A percentile compares a stretch with the other conserved stretches of the same genome.
Evolutionary conservation across 2,888 invertebrate species (phyloP).

Genomic region (Onthophagus sagittarius): DNA sequence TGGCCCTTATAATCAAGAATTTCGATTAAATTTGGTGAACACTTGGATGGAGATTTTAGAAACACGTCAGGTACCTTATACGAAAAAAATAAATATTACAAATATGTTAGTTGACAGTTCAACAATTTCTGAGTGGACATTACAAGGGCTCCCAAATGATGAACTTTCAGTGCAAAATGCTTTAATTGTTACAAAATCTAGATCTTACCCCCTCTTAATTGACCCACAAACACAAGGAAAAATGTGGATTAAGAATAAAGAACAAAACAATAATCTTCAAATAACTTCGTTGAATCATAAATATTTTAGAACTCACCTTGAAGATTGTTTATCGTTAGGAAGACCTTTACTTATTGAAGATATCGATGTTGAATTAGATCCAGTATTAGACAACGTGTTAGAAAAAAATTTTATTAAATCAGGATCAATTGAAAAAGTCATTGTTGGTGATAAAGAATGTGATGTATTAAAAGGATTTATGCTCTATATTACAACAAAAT

Average conservation of each 20-base stretch:
- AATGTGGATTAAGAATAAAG: conserved; percentile 95
- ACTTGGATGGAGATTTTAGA: conserved; percentile 86
- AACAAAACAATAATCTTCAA: conserved; percentile 83
- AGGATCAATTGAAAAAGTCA: conserved; percentile 91
- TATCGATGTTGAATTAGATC: conserved; percentile 91
- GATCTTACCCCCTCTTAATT: conserved; percentile 88
- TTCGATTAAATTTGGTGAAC: conserved; percentile 75
- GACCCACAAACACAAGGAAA: conserved; percentile 98
- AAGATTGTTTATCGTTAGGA: conserved; percentile 54
- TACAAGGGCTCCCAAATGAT: conserved; percentile 94
- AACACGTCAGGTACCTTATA: conserved; percentile 76
- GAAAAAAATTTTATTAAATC: conserved; percentile 98
- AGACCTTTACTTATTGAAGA: conserved; percentile 91
- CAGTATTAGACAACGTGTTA: conserved; percentile 92
- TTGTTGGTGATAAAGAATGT: conserved; percentile 94
- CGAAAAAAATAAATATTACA: conserved; percentile 79
- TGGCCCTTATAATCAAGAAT: conserved; percentile 97
- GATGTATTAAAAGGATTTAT: conserved; percentile 95
- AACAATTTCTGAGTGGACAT: conserved; percentile 89
- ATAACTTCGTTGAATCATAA: conserved; percentile 94
- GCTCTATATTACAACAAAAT: conserved; percentile 93
- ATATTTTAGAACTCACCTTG: conserved; percentile 65
- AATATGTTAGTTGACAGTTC: conserved; percentile 90
- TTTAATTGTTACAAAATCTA: conserved; percentile 91
- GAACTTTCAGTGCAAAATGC: conserved; percentile 96